Conservation (phyloP, 2,113 vertebrate genomes). For the Catharus bicknelli region DNA sequence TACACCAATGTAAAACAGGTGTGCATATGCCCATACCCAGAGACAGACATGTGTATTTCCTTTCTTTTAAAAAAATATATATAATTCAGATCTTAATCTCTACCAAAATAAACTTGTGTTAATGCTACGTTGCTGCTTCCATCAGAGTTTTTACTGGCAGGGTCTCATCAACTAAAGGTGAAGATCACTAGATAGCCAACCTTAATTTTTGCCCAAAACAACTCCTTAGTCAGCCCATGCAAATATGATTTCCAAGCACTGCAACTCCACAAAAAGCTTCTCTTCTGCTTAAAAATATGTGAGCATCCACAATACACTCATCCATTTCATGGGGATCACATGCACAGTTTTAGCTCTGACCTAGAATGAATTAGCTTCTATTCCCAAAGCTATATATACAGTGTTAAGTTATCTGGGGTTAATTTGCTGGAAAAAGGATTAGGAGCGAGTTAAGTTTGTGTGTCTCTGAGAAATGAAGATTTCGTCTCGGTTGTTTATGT, state of each 20-base stretch:
- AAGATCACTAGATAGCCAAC: not conserved
- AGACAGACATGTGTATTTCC: not conserved
- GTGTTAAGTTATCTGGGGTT: constrained; percentile 36
- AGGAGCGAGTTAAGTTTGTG: constrained; percentile 8
- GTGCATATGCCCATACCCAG: not conserved
- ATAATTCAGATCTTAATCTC: not conserved
- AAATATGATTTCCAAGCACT: not conserved
- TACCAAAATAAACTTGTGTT: not conserved
- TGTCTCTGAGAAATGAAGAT: not conserved
- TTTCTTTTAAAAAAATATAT: not conserved
- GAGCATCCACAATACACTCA: not conserved
- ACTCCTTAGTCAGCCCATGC: not conserved
- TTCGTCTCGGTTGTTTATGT: not conserved
- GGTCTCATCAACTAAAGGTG: not conserved
- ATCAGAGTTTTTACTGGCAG: not conserved
- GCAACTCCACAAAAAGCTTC: not conserved
- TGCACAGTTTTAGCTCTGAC: constrained; percentile 23
- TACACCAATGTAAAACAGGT: constrained; percentile 57
- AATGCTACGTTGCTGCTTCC: not conserved
- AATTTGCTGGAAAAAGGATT: constrained; percentile 47
- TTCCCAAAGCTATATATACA: constrained; percentile 8
- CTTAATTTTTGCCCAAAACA: not conserved
- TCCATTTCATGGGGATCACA: not conserved
- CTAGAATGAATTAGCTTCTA: constrained; percentile 33
- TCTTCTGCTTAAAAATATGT: not conserved